These are phyloP conservation scores for Cottus gobio DNA, from an alignment of 2,113 vertebrate genomes.

Conservation along the genomic window DNA sequence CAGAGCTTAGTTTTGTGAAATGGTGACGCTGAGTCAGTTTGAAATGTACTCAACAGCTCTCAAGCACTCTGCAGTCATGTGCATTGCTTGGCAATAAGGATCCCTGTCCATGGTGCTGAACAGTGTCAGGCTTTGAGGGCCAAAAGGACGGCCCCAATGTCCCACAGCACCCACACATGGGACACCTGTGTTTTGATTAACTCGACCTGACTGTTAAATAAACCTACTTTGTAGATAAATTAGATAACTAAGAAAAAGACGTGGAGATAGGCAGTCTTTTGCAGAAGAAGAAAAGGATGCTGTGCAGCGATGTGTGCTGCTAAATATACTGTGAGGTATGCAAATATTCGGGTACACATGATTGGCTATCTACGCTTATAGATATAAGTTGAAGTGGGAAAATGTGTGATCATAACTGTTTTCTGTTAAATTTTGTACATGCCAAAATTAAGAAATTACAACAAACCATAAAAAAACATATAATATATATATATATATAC, in stretches of 20 bases:
- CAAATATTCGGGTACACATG: too few relatives aligned
- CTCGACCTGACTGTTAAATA: background rate
- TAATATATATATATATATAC: background rate
- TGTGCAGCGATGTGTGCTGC: background rate
- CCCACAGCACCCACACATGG: background rate
- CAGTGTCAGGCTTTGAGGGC: constrained; percentile 18
- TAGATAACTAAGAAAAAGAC: background rate
- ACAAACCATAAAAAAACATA: background rate
- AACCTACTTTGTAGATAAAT: background rate
- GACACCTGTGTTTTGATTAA: background rate
- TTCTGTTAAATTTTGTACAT: background rate
- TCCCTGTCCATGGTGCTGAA: constrained; percentile 49
- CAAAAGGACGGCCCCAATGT: constrained; percentile 28
- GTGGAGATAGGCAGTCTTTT: background rate
- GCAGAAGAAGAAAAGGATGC: background rate
- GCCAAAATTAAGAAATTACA: background rate
- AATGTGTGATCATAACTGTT: background rate
- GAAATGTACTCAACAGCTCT: constrained; percentile 60
- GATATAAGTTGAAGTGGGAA: background rate
- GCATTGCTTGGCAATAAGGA: constrained; percentile 17
- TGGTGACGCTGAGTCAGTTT: constrained; percentile 56
- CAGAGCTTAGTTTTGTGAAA: constrained; percentile 65
- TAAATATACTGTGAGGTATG: too few relatives aligned
- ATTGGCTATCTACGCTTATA: too few relatives aligned
- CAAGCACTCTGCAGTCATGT: constrained; percentile 10